Percentiles rank a stretch among this genome's conserved stretches.
These are phyloP conservation scores for Heterotis niloticus DNA, from an alignment of 2,113 vertebrate species.

Conservation along the genomic window DNA sequence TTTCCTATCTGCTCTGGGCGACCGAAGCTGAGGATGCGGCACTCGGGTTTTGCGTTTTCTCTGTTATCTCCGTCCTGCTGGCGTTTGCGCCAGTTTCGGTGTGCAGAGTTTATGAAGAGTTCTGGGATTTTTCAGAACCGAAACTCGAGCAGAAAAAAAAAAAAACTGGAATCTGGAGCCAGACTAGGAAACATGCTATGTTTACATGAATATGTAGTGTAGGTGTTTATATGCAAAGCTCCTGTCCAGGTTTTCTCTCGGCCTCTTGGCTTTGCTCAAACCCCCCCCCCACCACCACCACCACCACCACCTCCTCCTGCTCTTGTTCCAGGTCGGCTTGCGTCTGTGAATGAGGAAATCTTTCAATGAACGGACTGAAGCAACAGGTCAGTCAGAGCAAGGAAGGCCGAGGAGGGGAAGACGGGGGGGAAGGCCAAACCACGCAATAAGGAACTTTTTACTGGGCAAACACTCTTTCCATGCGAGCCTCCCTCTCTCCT, in stretches of 20 bases:
- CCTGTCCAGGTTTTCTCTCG: conserved; percentile 4
- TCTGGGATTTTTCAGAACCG: too few relatives aligned
- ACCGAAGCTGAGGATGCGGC: too few relatives aligned
- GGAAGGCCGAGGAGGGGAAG: conserved; percentile 33
- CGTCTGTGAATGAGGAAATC: conserved; percentile 55
- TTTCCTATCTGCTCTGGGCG: too few relatives aligned
- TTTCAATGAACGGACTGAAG: conserved; percentile 56
- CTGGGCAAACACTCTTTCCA: conserved; percentile 66
- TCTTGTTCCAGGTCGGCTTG: conserved; percentile 34
- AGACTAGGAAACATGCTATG: conserved; percentile 52
- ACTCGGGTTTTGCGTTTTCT: not conserved
- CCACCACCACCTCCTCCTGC: conserved; percentile 12
- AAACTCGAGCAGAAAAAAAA: conserved; percentile 38
- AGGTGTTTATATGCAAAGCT: not conserved
- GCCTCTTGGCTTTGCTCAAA: conserved; percentile 38
- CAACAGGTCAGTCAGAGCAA: conserved; percentile 57
- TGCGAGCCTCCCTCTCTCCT: conserved; percentile 30
- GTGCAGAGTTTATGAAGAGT: too few relatives aligned
- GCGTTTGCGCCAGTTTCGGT: too few relatives aligned
- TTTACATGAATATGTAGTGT: conserved; percentile 34
- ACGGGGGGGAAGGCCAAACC: conserved; percentile 43
- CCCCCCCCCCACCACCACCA: conserved; percentile 28
- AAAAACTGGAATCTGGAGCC: conserved; percentile 53
- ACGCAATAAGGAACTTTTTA: conserved; percentile 67
- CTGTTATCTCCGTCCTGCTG: too few relatives aligned